Evolutionary conservation across 2,797 vertebrate species (phyloP).

Genomic region (Sebastes iracundus): DNA sequence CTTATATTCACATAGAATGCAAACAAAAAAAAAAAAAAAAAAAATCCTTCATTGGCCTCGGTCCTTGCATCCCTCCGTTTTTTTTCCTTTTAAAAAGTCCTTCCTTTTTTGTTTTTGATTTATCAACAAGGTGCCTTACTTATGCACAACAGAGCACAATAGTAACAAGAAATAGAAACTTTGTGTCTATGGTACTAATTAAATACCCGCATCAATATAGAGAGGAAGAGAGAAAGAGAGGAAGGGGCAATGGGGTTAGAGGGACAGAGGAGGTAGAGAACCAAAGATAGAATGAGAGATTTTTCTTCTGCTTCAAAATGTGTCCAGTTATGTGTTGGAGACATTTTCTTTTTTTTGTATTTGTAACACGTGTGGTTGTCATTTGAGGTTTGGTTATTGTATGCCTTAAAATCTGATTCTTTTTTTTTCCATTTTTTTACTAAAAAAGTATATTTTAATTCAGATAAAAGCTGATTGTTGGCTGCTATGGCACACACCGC

Average conservation of each 20-base stretch:
- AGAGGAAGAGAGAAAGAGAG: slow-evolving; percentile 72
- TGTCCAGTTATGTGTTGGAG: slow-evolving; percentile 70
- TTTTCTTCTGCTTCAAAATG: slow-evolving; percentile 74
- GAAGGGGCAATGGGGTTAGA: slow-evolving; percentile 61
- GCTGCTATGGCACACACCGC: slow-evolving; percentile 85
- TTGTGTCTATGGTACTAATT: slow-evolving; percentile 89
- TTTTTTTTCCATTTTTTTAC: slow-evolving; percentile 65
- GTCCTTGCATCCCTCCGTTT: slow-evolving; percentile 62
- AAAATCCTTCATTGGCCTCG: slow-evolving; percentile 68
- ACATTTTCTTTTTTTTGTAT: slow-evolving; percentile 61
- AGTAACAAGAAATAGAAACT: slow-evolving; percentile 90
- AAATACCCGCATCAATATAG: slow-evolving; percentile 92
- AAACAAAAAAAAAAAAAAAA: slow-evolving; percentile 41
- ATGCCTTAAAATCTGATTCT: slow-evolving; percentile 74
- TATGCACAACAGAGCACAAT: slow-evolving; percentile 88
- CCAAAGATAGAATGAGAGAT: slow-evolving; percentile 76
- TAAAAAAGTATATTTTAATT: slow-evolving; percentile 79
- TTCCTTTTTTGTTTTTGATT: slow-evolving; percentile 78
- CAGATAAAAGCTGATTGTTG: slow-evolving; percentile 85
- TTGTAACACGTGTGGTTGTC: slow-evolving; percentile 65
- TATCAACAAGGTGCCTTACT: slow-evolving; percentile 91
- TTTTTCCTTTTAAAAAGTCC: slow-evolving; percentile 73
- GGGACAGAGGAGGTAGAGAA: slow-evolving; percentile 82
- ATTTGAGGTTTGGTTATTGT: slow-evolving; percentile 77
- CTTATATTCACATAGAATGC: slow-evolving; percentile 77